phyloP scores from a whole-genome alignment of 92 coral and sea anemone genomes.

The Paragorgia papillata region DNA sequence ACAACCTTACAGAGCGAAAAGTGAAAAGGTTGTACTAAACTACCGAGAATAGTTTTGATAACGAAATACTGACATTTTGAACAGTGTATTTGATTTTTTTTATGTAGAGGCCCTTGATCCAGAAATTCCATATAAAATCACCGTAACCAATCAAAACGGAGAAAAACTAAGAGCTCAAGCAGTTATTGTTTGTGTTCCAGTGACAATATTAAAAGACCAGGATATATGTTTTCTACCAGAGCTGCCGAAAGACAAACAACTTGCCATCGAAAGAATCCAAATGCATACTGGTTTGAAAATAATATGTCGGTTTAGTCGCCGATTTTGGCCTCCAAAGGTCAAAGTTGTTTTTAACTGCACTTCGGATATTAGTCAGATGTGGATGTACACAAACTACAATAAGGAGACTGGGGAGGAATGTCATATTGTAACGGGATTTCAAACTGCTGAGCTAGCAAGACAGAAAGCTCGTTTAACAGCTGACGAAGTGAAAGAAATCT shows the following conservation, averaged over 20 bases:
- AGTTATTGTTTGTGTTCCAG: constrained; percentile 80
- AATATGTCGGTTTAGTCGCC: constrained; percentile 77
- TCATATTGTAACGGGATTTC: constrained; percentile 85
- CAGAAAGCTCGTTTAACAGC: constrained; percentile 65
- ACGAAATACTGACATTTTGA: too few relatives aligned
- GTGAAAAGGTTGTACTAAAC: too few relatives aligned
- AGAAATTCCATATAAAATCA: neutral
- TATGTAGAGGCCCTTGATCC: neutral
- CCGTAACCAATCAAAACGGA: constrained; percentile 67
- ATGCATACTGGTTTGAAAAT: constrained; percentile 84
- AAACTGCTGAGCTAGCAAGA: constrained; percentile 79
- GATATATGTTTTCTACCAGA: constrained; percentile 75
- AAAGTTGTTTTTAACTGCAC: constrained; percentile 24
- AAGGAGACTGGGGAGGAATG: constrained; percentile 65
- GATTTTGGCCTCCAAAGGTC: constrained; percentile 72
- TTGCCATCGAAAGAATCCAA: constrained; percentile 70
- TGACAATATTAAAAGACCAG: constrained; percentile 82
- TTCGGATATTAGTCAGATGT: constrained; percentile 69
- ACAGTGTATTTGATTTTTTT: too few relatives aligned
- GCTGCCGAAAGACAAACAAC: constrained; percentile 67
- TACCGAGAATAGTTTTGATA: too few relatives aligned
- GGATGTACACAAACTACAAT: constrained; percentile 85
- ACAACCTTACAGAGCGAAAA: too few relatives aligned
- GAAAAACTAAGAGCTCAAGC: constrained; percentile 56
- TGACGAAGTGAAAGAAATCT: constrained; percentile 65